Evolutionary conservation across 2,888 invertebrate species (phyloP), one percentile per base, ranked within the genome.

Genomic region (Conus canariensis): DNA sequence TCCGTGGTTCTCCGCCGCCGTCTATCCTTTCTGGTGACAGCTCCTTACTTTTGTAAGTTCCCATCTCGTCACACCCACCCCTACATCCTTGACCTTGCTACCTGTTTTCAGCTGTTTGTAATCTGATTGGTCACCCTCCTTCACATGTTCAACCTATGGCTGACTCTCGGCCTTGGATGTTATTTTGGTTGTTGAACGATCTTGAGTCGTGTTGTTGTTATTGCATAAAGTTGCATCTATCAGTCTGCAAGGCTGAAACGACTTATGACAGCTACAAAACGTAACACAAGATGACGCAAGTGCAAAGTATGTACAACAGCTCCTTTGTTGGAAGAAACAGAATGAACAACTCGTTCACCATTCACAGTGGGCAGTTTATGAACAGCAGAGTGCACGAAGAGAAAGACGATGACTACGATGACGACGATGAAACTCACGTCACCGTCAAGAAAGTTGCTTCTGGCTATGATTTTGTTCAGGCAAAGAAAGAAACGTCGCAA

Each of bases 341-440:
- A 19, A 14, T 60, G 22, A 88, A 87, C 70, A 88, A 87, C 22
- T 90, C 91, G 16, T 16, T 16, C 3, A 64, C 64, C 16, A 99
- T 99, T 96, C 99, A 99, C 97, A 99, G 99, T 93, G 99, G 99
- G 30, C 99, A 99, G 96, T 99, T 99, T 96, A 99, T 99, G 99
- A 98, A 99, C 93, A 99, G 99, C 94, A 98, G 98, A 97, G 99
- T 99, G 96, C 99, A 99, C 96, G 98, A 99, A 90, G 98, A 98
- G 70, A 95, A 96, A 96, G 74, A n/a, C 74, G 22, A 74, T 19
- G 98, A 98, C 83, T 98, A 98, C 96, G 95, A 95, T 74, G 95
- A 97, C 95, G 95, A 95, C 22, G 98, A 98, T 94, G 97, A 98
- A 95, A 97, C 98, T 77, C 98, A 98, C 93, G 90, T 90, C 8